Evolutionary conservation across 2,797 vertebrate genomes (phyloP), one percentile per base, ranked within the genome.

Genomic region (Xenops minutus): DNA sequence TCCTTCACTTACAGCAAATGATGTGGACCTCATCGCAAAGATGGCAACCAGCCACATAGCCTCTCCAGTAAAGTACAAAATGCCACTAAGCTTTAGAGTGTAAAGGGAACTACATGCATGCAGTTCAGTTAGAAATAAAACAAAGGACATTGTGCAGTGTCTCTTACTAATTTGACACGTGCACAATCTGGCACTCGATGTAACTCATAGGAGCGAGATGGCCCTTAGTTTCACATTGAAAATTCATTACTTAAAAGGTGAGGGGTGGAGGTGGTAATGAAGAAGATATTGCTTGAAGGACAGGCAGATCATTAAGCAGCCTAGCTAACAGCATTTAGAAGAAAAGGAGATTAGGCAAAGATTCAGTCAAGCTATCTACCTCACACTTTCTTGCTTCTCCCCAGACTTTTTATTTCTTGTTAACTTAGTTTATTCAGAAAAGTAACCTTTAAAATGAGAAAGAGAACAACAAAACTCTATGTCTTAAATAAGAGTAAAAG

Each of bases 1-100:
- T 96, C 75, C 44, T 94, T 95, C 55, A 84, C 49, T 97, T 92
- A 66, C 10, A 92, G 48, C 52, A 95, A 78, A 85, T 68, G 36
- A 66, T 88, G 85, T 67, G 39, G 73, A 93, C 48, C 20, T 89
- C 46, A 77, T 92, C 87, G 41, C 51, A 73, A 94, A 87, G 54
- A 86, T 64, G 91, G 80, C 71, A 96, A 68, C 8, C n/a, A 82
- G 93, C 55, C 89, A 71, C 3, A 13, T 77, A 94, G 14, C 46
- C 66, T 93, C 68, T 89, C 24, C 54, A 77, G 67, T 55, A 82
- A 66, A 93, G 82, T 48, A 46, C 55, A 80, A 51, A 92, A 85
- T 72, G 46, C 19, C 49, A 84, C 51, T 71, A 32, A 91, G 69
- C 85, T 93, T 82, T 61, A 59, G 41, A 73, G 36, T 36, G 32